Conservation (phyloP, 2,888 invertebrate species). For the Brachyopa scutellaris region DNA sequence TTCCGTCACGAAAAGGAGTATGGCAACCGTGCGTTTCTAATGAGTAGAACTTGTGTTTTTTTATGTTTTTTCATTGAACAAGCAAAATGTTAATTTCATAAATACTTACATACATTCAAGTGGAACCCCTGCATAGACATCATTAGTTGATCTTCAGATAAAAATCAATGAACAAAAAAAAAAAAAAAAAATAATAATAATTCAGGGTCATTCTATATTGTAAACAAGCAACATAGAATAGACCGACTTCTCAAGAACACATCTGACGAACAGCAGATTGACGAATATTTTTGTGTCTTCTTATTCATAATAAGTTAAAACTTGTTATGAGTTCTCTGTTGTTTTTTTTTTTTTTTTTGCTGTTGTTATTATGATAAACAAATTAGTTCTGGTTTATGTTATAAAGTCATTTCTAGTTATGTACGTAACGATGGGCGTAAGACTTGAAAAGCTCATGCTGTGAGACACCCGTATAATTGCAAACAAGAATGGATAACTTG, state of each 20-base stretch:
- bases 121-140: not conserved
- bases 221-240: slow-evolving; percentile 8
- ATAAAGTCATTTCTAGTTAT: not conserved
- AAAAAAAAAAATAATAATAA: not conserved
- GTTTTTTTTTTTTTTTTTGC: too few relatives aligned
- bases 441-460: not conserved
- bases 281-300: not conserved
- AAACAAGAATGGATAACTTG: slow-evolving; percentile 6
- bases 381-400: not conserved
- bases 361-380: not conserved
- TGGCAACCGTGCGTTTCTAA: too few relatives aligned
- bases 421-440: not conserved
- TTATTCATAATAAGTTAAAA: not conserved
- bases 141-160: not conserved
- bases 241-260: slow-evolving; percentile 11
- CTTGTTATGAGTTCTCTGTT: not conserved
- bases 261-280: not conserved
- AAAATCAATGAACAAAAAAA: not conserved
- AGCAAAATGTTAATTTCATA: too few relatives aligned
- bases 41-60: not conserved
- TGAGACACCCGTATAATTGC: slow-evolving; percentile 27
- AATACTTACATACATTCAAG: too few relatives aligned
- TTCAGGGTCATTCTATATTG: slow-evolving; percentile 10
- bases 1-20: too few relatives aligned
- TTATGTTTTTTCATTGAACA: not conserved